Conservation (phyloP, 2,888 invertebrate genomes). For the Podotricha telesiphe region DNA sequence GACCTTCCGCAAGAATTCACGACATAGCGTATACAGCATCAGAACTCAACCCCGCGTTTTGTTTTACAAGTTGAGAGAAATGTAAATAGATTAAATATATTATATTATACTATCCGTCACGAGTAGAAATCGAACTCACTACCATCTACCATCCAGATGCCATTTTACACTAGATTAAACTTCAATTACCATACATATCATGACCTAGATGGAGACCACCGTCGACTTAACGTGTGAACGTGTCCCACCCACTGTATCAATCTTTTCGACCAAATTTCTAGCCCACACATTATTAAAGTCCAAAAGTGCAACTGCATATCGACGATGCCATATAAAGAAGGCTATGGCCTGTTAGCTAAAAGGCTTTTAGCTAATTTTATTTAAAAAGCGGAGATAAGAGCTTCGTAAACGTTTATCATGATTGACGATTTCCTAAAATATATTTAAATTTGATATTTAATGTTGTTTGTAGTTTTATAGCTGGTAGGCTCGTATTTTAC, state of each 20-base stretch:
- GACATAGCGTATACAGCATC: too few species aligned
- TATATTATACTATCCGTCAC: too few species aligned
- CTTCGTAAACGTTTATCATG: constrained; percentile 16
- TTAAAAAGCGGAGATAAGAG: constrained; percentile 4
- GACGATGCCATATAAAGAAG: constrained; percentile 15
- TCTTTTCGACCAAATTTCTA: constrained; percentile 14
- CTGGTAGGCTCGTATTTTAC: not conserved
- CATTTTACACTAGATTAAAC: not conserved
- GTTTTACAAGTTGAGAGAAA: too few species aligned
- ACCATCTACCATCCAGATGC: too few species aligned
- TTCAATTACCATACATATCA: constrained; percentile 4
- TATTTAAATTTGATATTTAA: not conserved
- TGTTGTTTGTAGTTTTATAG: not conserved
- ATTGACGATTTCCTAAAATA: constrained; percentile 1
- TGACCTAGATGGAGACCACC: constrained; percentile 25
- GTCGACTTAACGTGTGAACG: not conserved
- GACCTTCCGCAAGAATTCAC: too few species aligned
- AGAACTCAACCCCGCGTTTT: too few species aligned
- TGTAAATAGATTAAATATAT: too few species aligned
- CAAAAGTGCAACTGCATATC: constrained; percentile 25
- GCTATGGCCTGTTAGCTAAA: constrained; percentile 14
- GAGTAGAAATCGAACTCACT: not conserved
- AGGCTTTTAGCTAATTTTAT: constrained; percentile 17
- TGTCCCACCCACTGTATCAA: constrained; percentile 15
- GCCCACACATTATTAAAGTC: constrained; percentile 11